phyloP scores from a whole-genome alignment of 2,888 invertebrate genomes.

The Pollenia labialis region DNA sequence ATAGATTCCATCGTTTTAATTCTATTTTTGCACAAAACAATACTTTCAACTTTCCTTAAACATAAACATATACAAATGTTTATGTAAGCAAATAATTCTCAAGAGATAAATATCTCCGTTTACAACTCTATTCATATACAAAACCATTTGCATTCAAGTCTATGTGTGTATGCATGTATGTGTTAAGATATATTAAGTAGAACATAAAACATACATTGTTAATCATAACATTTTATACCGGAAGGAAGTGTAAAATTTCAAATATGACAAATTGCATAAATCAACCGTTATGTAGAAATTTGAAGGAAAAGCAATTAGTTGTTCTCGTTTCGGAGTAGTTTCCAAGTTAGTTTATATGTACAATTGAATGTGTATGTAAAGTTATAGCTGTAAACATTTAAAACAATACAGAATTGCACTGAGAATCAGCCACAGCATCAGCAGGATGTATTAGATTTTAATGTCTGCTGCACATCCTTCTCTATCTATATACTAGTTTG shows the following conservation, averaged over 20 bases:
- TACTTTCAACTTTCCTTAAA: background rate
- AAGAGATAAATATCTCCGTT: conserved; percentile 1
- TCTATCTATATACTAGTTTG: conserved; percentile 4
- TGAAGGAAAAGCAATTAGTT: conserved; percentile 73
- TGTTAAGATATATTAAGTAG: background rate
- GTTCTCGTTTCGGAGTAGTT: conserved; percentile 55
- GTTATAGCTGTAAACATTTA: conserved; percentile 12
- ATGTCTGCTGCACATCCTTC: conserved; percentile 67
- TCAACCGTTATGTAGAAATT: conserved; percentile 72
- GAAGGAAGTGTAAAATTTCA: conserved; percentile 76
- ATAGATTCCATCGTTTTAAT: too few species aligned
- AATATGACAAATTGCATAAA: conserved; percentile 76
- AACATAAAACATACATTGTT: conserved; percentile 63
- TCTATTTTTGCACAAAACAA: background rate
- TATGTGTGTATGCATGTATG: conserved; percentile 5
- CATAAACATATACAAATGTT: background rate
- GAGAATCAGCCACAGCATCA: conserved; percentile 43
- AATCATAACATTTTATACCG: conserved; percentile 71
- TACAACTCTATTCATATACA: background rate
- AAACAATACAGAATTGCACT: conserved; percentile 39
- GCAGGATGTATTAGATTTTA: conserved; percentile 51
- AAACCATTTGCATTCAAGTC: background rate
- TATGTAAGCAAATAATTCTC: background rate
- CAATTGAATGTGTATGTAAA: background rate
- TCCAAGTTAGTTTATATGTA: too few species aligned